phyloP scores from a whole-genome alignment of 2,888 invertebrate genomes.

The Sialis lutaria region DNA sequence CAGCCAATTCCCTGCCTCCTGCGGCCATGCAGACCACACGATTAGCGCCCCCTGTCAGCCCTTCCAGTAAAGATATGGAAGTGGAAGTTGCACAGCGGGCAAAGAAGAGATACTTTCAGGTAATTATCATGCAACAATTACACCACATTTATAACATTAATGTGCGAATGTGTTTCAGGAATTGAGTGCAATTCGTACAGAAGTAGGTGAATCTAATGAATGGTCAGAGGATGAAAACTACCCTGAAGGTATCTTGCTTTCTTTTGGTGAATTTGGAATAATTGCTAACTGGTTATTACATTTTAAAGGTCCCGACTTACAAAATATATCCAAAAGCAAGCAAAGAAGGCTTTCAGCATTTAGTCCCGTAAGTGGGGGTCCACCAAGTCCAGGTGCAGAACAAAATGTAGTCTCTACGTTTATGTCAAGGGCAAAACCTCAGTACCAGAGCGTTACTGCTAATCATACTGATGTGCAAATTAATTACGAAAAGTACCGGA shows the following conservation, averaged over 20 bases:
- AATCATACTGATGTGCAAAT: constrained; percentile 27
- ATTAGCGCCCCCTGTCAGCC: constrained; percentile 11
- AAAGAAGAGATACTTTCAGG: constrained; percentile 24
- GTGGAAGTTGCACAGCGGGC: constrained; percentile 21
- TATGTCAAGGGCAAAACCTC: constrained; percentile 11
- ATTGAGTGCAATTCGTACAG: constrained; percentile 47
- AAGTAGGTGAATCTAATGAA: constrained; percentile 44
- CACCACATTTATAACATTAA: not conserved
- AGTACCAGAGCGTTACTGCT: constrained; percentile 17
- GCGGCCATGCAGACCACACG: constrained; percentile 28
- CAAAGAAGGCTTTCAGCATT: not conserved
- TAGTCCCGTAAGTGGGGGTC: not conserved
- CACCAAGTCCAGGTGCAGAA: constrained; percentile 17
- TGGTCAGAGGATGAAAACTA: constrained; percentile 64
- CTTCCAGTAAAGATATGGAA: constrained; percentile 12
- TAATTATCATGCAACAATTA: constrained; percentile 2
- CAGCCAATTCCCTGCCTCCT: constrained; percentile 45
- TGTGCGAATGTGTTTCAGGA: constrained; percentile 35
- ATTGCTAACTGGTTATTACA: not conserved
- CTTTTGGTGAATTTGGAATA: not conserved
- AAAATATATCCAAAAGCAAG: not conserved
- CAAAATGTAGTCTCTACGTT: constrained; percentile 28
- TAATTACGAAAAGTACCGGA: constrained; percentile 46
- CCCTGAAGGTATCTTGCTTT: constrained; percentile 36
- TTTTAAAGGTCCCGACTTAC: not conserved